These are phyloP conservation scores for Atlantisia rogersi DNA, from an alignment of 2,113 vertebrate genomes.

Conservation along the genomic window DNA sequence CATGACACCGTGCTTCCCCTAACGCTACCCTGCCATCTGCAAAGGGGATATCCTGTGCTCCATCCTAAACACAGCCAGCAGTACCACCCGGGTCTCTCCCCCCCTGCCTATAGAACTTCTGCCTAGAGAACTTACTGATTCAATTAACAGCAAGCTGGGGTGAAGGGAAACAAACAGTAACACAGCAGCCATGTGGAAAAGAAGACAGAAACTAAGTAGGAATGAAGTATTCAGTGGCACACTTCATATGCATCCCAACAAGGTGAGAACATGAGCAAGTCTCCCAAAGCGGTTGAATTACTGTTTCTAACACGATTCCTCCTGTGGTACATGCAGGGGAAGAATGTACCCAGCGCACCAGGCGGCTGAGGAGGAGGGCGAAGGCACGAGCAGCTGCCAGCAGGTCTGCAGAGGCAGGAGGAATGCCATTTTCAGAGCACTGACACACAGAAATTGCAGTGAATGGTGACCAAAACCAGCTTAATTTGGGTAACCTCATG, in stretches of 20 bases:
- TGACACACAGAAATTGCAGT: not conserved
- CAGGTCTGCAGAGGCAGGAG: not conserved
- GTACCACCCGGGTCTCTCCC: fast-evolving
- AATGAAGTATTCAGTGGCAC: not conserved
- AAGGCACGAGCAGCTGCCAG: not conserved
- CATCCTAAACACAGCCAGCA: not conserved
- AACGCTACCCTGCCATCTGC: fast-evolving
- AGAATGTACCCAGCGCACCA: fast-evolving
- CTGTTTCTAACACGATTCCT: fast-evolving
- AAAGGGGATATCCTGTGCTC: not conserved
- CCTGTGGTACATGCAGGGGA: fast-evolving
- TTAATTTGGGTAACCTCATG: not conserved
- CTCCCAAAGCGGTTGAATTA: not conserved
- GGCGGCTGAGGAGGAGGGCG: not conserved
- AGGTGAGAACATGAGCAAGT: fast-evolving
- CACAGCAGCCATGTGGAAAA: not conserved
- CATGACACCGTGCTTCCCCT: not conserved
- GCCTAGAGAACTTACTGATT: not conserved
- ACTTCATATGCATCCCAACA: not conserved
- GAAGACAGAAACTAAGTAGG: not conserved
- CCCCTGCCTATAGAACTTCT: not conserved
- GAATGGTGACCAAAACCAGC: not conserved
- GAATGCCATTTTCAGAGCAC: not conserved
- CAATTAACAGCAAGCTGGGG: not conserved
- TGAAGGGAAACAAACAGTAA: not conserved